Evolutionary conservation across 2,113 vertebrate species (phyloP).

Genomic region (Oncorhynchus clarkii): DNA sequence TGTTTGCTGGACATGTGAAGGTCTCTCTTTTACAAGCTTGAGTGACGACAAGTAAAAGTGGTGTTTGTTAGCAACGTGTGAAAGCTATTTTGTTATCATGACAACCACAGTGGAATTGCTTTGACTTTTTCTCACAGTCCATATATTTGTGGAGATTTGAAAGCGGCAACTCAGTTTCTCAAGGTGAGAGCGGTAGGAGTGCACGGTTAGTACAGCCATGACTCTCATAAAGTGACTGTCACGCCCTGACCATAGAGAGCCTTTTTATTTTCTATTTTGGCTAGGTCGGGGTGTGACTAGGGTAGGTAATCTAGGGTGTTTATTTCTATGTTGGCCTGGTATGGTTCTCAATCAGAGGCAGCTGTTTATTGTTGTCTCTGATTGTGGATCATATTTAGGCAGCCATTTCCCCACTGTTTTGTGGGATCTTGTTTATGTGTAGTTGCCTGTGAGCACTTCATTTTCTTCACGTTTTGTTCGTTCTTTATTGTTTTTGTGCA

Average conservation of each 20-base stretch:
- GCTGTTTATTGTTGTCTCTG: too few relatives aligned
- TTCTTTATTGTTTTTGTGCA: too few relatives aligned
- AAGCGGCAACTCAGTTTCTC: background rate
- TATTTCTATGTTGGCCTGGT: too few relatives aligned
- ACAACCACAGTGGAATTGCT: background rate
- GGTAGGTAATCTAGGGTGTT: too few relatives aligned
- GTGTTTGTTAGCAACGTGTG: background rate
- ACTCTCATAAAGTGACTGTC: background rate
- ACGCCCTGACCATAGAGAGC: background rate
- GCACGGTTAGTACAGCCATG: background rate
- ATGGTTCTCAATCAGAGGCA: too few relatives aligned
- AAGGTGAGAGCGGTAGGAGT: background rate
- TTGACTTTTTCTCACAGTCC: background rate
- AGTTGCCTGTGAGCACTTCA: too few relatives aligned
- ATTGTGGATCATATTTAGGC: too few relatives aligned
- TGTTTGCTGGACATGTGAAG: background rate
- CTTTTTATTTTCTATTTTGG: too few relatives aligned
- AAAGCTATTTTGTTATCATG: conserved; percentile 10
- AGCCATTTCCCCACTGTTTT: too few relatives aligned
- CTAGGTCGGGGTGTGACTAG: too few relatives aligned
- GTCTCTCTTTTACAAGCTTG: background rate
- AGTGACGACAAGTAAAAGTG: background rate
- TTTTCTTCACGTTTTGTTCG: too few relatives aligned
- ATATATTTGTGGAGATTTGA: background rate
- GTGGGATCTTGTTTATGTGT: too few relatives aligned